A percentile compares a stretch with the other conserved stretches of the same genome.
Conservation (phyloP, 2,888 invertebrate genomes). For the Acleris holmiana region DNA sequence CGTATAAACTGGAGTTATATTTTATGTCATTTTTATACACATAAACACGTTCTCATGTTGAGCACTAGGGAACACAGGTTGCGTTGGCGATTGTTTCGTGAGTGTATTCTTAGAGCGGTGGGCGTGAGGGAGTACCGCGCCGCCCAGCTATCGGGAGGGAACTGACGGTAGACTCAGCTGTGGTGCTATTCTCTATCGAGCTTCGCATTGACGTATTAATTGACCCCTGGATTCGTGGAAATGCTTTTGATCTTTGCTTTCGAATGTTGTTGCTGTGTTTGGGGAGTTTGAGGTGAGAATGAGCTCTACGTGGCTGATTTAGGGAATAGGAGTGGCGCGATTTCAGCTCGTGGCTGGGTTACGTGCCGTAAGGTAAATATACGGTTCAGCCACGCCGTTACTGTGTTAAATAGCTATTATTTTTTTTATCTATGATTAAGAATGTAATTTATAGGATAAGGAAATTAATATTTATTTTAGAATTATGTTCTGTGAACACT, state of each 20-base stretch:
- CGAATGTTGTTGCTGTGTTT: too few relatives aligned
- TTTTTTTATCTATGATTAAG: too few relatives aligned
- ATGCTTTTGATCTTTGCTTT: slow-evolving; percentile 7
- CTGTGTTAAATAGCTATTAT: too few relatives aligned
- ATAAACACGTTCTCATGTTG: slow-evolving; percentile 51
- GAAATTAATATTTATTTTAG: too few relatives aligned
- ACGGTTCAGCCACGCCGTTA: too few relatives aligned
- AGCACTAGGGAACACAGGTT: slow-evolving; percentile 50
- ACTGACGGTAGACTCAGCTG: slow-evolving; percentile 33
- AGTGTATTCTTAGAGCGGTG: slow-evolving; percentile 26
- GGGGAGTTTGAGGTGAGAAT: too few relatives aligned
- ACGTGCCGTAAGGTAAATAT: too few relatives aligned
- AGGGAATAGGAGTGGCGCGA: too few relatives aligned
- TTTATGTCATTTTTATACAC: slow-evolving; percentile 52
- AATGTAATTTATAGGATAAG: too few relatives aligned
- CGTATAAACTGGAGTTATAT: slow-evolving; percentile 59
- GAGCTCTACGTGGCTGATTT: too few relatives aligned
- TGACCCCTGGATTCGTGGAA: slow-evolving; percentile 23
- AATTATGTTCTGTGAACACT: too few relatives aligned
- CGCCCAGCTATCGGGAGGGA: slow-evolving; percentile 48
- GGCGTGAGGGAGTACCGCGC: slow-evolving; percentile 40
- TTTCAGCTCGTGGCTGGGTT: too few relatives aligned
- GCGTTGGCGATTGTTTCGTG: slow-evolving; percentile 30
- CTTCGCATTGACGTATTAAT: slow-evolving; percentile 38
- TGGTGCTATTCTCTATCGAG: slow-evolving; percentile 18